Evolutionary conservation across 2,797 vertebrate genomes (phyloP), one percentile per base, ranked within the genome.

Genomic region (Characodon lateralis): DNA sequence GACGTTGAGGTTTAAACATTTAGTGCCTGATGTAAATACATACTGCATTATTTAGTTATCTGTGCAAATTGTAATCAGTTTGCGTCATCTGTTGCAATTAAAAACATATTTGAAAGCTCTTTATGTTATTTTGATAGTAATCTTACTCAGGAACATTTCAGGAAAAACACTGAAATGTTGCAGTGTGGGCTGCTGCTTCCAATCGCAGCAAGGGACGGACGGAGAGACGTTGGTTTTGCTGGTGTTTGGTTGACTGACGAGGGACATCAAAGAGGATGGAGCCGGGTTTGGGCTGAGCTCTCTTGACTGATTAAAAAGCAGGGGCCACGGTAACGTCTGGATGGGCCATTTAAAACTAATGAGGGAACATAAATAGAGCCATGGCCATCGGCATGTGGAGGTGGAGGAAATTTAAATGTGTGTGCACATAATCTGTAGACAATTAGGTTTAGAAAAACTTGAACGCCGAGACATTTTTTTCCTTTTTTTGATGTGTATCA

Each of bases 281-380:
- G 71, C 79, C 73, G 72, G 82, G 63, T 51, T 82, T 66, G 79
- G 71, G 83, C 88, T 50, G 76, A 83, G 81, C 83, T 81, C 78
- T 78, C 82, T 83, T 55, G 78, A 73, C 63, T 93, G 92, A 94
- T 93, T 93, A 92, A 91, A 53, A 94, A 91, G 87, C 93, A 90
- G 91, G 80, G 89, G 77, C 88, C 87, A 85, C 78, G 63, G 85
- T 90, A 90, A 92, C 72, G 89, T 91, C 86, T 93, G 87, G 90
- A 93, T 86, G 93, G 91, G 86, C 91, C 88, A 92, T 94, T 93
- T 94, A 88, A 92, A 90, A 80, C 91, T 92, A 94, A 94, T 91
- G 89, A 93, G 93, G 89, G 88, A 86, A 88, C 93, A 90, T 91
- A 92, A 93, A 93, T 91, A 92, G 83, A 91, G 85, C 82, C 84